Percentiles rank a stretch among this genome's conserved stretches.
These are phyloP conservation scores for Sternarchorhynchus goeldii DNA, from an alignment of 2,797 vertebrate species.

Conservation along the genomic window DNA sequence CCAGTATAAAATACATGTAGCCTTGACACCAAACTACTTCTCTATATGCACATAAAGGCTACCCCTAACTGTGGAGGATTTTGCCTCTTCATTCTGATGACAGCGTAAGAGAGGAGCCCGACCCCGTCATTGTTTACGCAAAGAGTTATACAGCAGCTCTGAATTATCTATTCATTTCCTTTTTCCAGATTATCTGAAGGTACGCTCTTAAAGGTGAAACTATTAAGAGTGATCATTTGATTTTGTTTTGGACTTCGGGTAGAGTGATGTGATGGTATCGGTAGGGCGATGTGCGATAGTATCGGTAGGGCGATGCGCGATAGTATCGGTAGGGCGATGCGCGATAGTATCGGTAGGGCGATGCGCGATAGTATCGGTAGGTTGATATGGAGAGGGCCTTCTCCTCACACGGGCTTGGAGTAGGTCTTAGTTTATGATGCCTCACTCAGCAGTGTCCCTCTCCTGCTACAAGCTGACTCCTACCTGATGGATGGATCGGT, in stretches of 20 bases:
- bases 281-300: too few species aligned
- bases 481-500: conserved; percentile 50
- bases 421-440: conserved; percentile 37
- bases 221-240: conserved; percentile 8
- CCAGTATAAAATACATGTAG: background rate
- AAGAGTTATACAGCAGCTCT: background rate
- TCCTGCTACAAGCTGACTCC: conserved; percentile 7
- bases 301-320: background rate
- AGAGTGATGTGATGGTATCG: too few species aligned
- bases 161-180: conserved; percentile 11
- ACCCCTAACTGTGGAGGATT: too few species aligned
- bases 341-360: background rate
- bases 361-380: conserved; percentile 44
- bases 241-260: background rate
- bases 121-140: background rate
- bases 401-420: conserved; percentile 26
- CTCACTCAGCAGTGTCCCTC: conserved; percentile 13
- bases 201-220: background rate
- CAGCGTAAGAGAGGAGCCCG: background rate
- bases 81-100: background rate
- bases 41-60: conserved; percentile 9
- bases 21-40: conserved; percentile 12
- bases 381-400: conserved; percentile 17
- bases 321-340: too few species aligned
- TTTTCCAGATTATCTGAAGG: background rate